These are phyloP conservation scores for Manacus vitellinus DNA, from an alignment of 2,113 vertebrate species.

Conservation along the genomic window DNA sequence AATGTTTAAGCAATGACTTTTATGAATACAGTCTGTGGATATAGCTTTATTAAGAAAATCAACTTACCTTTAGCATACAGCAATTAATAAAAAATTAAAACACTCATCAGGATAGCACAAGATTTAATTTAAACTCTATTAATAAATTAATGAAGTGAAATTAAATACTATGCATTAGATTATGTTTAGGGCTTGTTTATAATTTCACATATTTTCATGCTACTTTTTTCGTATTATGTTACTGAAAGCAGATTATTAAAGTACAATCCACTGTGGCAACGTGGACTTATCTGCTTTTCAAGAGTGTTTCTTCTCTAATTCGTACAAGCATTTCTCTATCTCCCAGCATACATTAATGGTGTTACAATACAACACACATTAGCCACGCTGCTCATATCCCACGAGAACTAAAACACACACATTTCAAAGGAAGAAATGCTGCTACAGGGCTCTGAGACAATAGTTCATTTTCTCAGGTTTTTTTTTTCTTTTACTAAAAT, in stretches of 20 bases:
- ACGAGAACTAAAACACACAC: constrained; percentile 32
- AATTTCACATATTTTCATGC: neutral
- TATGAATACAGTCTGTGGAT: neutral
- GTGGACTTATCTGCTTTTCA: neutral
- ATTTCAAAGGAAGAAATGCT: neutral
- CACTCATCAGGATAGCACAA: neutral
- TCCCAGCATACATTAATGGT: constrained; percentile 39
- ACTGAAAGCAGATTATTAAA: neutral
- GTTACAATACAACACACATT: constrained; percentile 26
- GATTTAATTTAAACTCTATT: constrained; percentile 53
- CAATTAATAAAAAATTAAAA: constrained; percentile 51
- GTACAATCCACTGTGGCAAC: neutral
- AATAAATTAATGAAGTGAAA: constrained; percentile 50
- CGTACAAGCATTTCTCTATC: neutral
- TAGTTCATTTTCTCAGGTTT: neutral
- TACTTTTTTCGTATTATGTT: neutral
- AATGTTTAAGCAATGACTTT: neutral
- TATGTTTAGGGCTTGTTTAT: neutral
- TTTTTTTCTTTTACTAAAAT: neutral
- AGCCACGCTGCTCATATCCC: constrained; percentile 38
- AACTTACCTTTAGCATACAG: neutral
- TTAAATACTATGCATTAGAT: neutral
- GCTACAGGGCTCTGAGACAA: neutral
- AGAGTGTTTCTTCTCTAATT: constrained; percentile 28
- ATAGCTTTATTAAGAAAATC: constrained; percentile 6